A percentile compares a stretch with the other conserved stretches of the same genome.
Conservation (phyloP, 1,140 invertebrate species). For the Tetranychus cinnabarinus region DNA sequence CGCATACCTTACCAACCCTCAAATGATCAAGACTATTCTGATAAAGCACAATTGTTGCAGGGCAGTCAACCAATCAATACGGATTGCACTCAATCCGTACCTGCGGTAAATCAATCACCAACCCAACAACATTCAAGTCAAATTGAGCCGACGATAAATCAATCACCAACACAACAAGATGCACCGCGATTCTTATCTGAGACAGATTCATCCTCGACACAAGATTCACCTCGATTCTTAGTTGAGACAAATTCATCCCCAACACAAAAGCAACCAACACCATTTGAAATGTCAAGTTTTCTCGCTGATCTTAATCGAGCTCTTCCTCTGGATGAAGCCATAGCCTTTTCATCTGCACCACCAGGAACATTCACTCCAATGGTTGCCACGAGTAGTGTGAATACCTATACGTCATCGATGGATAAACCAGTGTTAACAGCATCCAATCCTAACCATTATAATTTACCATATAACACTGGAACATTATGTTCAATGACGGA, state of each 20-base stretch:
- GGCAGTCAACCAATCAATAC: background rate
- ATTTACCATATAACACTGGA: no score
- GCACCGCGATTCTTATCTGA: no score
- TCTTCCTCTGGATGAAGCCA: background rate
- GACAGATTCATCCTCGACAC: no score
- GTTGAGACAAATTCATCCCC: background rate
- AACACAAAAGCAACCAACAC: background rate
- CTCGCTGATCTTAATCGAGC: no score
- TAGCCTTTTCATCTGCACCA: background rate
- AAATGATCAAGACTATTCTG: background rate
- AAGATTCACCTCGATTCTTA: no score
- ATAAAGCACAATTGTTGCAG: background rate
- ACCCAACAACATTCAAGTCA: no score
- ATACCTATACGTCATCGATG: no score
- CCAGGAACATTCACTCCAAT: background rate
- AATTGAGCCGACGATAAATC: no score
- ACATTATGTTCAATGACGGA: no score
- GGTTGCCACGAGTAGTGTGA: background rate
- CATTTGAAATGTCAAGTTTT: background rate
- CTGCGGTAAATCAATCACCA: background rate
- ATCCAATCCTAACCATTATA: no score
- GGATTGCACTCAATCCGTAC: background rate
- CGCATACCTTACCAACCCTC: conserved; percentile 44
- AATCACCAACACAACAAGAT: no score
- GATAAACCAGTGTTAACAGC: no score